Conservation (phyloP, 2,797 vertebrate species). For the Tenualosa thibaudeaui region DNA sequence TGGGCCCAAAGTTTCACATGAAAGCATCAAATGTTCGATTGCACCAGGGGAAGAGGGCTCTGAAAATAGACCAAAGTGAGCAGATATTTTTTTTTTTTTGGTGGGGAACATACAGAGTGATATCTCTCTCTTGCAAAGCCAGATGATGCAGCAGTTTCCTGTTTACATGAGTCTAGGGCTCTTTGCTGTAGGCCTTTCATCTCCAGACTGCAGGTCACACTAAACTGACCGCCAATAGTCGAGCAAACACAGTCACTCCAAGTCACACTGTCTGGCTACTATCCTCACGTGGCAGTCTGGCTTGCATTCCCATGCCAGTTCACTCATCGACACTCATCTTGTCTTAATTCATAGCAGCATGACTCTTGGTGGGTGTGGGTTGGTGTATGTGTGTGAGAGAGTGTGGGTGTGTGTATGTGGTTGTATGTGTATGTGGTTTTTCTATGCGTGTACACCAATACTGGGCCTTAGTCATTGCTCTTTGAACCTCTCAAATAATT, state of each 20-base stretch:
- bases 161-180: slow-evolving; percentile 64
- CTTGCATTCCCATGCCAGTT: background rate
- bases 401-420: background rate
- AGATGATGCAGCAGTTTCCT: slow-evolving; percentile 67
- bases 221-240: slow-evolving; percentile 59
- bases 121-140: slow-evolving; percentile 37
- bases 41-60: slow-evolving; percentile 48
- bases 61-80: slow-evolving; percentile 55
- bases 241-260: slow-evolving; percentile 37
- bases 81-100: slow-evolving; percentile 42
- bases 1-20: slow-evolving; percentile 52
- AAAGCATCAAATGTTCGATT: slow-evolving; percentile 36
- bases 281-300: slow-evolving; percentile 34
- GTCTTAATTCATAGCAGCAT: background rate
- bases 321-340: background rate
- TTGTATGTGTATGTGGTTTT: background rate
- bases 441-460: background rate
- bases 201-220: slow-evolving; percentile 45
- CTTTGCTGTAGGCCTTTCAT: slow-evolving; percentile 58
- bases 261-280: slow-evolving; percentile 43
- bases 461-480: background rate
- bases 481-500: background rate
- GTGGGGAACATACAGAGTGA: slow-evolving; percentile 64
- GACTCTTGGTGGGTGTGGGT: slow-evolving; percentile 17
- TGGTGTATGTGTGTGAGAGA: background rate